Percentiles rank a stretch among this genome's conserved stretches.
Evolutionary conservation across 2,797 vertebrate species (phyloP).

Genomic region (Lycodopsis pacificus): DNA sequence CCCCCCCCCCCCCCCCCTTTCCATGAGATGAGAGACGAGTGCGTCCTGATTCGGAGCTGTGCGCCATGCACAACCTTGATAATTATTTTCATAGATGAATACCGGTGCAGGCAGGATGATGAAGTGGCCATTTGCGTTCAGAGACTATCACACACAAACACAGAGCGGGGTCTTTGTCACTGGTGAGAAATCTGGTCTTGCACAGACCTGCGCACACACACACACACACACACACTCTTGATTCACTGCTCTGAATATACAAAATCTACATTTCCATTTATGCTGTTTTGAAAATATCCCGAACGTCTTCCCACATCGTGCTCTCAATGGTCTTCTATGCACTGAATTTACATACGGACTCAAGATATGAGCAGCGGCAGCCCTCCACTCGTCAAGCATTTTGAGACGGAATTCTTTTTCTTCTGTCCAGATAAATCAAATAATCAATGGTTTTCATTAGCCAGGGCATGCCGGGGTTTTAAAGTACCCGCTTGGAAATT

Average conservation of each 20-base stretch:
- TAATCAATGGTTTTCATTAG: constrained; percentile 76
- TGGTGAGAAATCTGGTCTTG: constrained; percentile 71
- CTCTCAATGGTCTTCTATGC: background rate
- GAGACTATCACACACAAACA: constrained; percentile 91
- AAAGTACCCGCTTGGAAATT: constrained; percentile 60
- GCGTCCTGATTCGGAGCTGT: constrained; percentile 87
- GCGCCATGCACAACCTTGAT: constrained; percentile 90
- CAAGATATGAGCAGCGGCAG: constrained; percentile 19
- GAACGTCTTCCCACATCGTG: constrained; percentile 22
- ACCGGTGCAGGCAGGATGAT: constrained; percentile 94
- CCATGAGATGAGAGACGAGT: constrained; percentile 64
- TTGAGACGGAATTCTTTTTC: constrained; percentile 20
- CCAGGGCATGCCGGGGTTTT: constrained; percentile 44
- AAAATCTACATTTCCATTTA: constrained; percentile 24
- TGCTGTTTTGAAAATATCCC: constrained; percentile 23
- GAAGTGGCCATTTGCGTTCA: constrained; percentile 89
- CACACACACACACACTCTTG: background rate
- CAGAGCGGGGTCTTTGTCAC: constrained; percentile 85
- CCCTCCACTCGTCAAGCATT: constrained; percentile 26
- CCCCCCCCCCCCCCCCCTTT: constrained; percentile 23
- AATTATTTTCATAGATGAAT: constrained; percentile 99
- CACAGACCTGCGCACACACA: constrained; percentile 37
- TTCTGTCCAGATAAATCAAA: constrained; percentile 58
- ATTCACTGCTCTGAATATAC: constrained; percentile 12
- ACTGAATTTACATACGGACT: constrained; percentile 29